These are phyloP conservation scores for Eucera pruinosa DNA, from an alignment of 2,888 invertebrate genomes.

Conservation along the genomic window DNA sequence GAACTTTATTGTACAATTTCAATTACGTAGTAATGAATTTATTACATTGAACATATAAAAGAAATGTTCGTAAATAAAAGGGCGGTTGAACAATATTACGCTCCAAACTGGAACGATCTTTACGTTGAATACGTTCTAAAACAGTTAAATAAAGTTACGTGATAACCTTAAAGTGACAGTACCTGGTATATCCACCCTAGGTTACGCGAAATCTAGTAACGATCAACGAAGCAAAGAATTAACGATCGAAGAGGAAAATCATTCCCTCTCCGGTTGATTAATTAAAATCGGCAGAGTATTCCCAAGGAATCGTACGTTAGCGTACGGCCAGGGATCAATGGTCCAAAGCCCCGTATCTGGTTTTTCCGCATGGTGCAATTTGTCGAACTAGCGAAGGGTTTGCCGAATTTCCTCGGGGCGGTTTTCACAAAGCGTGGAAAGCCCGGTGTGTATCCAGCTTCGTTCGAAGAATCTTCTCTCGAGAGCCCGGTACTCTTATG, in stretches of 20 bases:
- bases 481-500: too few relatives aligned
- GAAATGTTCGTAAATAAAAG: too few relatives aligned
- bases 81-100: too few relatives aligned
- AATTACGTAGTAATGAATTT: too few relatives aligned
- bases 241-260: slow-evolving; percentile 42
- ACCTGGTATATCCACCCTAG: too few relatives aligned
- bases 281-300: slow-evolving; percentile 74
- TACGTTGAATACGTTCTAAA: too few relatives aligned
- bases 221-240: slow-evolving; percentile 57
- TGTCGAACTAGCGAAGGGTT: slow-evolving; percentile 69
- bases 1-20: too few relatives aligned
- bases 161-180: too few relatives aligned
- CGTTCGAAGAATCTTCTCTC: slow-evolving; percentile 60
- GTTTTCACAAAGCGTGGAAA: slow-evolving; percentile 63
- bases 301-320: slow-evolving; percentile 73
- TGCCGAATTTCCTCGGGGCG: slow-evolving; percentile 70
- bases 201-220: slow-evolving; percentile 51
- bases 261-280: slow-evolving; percentile 72
- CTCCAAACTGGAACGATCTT: too few relatives aligned
- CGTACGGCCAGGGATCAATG: slow-evolving; percentile 62
- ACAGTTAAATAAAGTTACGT: too few relatives aligned
- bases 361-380: slow-evolving; percentile 72
- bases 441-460: slow-evolving; percentile 44
- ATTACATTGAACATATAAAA: too few relatives aligned
- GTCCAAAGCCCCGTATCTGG: slow-evolving; percentile 45